A percentile compares a stretch with the other conserved stretches of the same genome.
Conservation (phyloP, 2,113 vertebrate species). For the Dromiciops gliroides region DNA sequence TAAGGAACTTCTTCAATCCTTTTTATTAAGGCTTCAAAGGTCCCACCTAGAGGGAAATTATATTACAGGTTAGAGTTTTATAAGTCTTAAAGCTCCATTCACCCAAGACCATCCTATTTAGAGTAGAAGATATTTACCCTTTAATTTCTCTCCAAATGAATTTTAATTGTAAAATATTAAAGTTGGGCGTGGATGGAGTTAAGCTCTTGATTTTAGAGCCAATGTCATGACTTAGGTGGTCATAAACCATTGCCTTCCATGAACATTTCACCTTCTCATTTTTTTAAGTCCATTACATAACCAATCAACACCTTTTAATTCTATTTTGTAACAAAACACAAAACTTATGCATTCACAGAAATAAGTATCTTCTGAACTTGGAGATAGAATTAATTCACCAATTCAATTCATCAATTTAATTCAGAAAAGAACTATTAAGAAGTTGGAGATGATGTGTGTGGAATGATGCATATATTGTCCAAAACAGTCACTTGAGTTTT, state of each 20-base stretch:
- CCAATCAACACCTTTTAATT: not conserved
- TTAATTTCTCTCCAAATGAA: not conserved
- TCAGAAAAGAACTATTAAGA: not conserved
- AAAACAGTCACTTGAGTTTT: not conserved
- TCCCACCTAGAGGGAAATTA: slow-evolving; percentile 30
- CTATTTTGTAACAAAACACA: not conserved
- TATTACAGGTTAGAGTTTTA: not conserved
- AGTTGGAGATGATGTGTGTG: not conserved
- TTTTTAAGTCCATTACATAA: not conserved
- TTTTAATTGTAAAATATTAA: not conserved
- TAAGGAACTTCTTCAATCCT: slow-evolving; percentile 11
- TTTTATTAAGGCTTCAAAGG: slow-evolving; percentile 35
- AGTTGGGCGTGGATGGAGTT: not conserved
- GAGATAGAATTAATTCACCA: not conserved
- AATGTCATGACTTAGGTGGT: not conserved
- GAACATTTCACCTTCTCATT: not conserved
- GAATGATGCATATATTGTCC: not conserved
- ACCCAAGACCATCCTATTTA: not conserved
- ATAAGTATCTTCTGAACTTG: not conserved
- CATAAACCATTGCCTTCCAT: not conserved
- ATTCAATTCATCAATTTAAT: not conserved
- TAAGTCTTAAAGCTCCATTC: not conserved
- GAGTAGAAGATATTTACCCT: not conserved
- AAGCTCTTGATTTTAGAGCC: not conserved
- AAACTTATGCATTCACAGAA: not conserved